Base-by-base conservation (phyloP, 2,888 invertebrate genomes). In the Mantis religiosa region DNA sequence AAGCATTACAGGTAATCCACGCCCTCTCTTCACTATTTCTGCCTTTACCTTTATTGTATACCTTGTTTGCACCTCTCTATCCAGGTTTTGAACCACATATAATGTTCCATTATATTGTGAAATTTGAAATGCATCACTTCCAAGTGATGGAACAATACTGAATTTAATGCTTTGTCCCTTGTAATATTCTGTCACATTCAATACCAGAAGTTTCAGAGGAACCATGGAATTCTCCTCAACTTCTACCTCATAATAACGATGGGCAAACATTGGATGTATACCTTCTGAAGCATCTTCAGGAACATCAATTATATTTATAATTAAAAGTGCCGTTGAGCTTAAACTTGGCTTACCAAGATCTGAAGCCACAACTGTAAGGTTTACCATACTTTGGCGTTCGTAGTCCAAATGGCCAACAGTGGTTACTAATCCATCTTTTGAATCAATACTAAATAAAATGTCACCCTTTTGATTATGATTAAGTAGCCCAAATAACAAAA, bases 271-370 rank as follows among this genome's bases (percentile, higher is more conserved):
- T 1, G 93, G 92, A 89, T 92, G 91, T 90, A 93, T 92, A 15
- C 81, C 94, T 92, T 92, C 94, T 82, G 85, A 94, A 27, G 93
- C 91, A 88, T 95, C 95, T 91, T 96, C 96, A 2, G 95, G 95
- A 14, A 96, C 94, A 92, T 96, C 95, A 89, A 96, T 95, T 0
- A 97, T 94, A 84, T 95, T 95, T 9, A 97, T 94, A 87, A 96
- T 93, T 15, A 97, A 93, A 82, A 97, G 92, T 2, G 98, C 97
- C 0, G 96, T 96, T 0, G 97, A 96, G 89, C 96, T 97, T 4
- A 97, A 93, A 91, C 97, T 96, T 0, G 98, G 98, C 82, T 96
- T 97, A 0, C 98, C 98, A 88, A 98, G 94, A 93, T 98, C 98
- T 1, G 97, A 97, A 0, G 97, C 98, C 2, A 97, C 94, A 1